Evolutionary conservation across 2,113 vertebrate species (phyloP).

Genomic region (Acrocephalus kingi): DNA sequence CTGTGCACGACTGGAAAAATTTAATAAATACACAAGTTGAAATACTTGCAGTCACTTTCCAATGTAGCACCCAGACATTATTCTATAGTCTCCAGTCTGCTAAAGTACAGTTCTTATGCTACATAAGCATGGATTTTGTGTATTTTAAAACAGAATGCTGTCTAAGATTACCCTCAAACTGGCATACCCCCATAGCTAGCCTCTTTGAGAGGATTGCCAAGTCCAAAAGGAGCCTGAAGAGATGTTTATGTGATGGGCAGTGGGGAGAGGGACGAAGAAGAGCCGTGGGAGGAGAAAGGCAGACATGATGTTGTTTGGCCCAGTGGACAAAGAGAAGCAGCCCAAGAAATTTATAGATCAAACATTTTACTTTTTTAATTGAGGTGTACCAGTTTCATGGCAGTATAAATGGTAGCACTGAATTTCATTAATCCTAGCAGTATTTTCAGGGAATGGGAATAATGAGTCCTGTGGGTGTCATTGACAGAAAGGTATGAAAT

Average conservation of each 20-base stretch:
- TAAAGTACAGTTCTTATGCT: not conserved
- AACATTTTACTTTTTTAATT: not conserved
- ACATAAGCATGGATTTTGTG: slow-evolving; percentile 19
- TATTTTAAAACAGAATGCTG: slow-evolving; percentile 25
- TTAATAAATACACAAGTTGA: not conserved
- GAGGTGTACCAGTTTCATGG: not conserved
- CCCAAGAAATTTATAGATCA: not conserved
- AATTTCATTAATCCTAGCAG: not conserved
- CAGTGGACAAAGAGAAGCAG: not conserved
- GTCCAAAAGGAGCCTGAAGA: not conserved
- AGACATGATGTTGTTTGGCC: not conserved
- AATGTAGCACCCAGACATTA: not conserved
- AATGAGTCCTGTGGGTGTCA: not conserved
- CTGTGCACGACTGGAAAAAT: not conserved
- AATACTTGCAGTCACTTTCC: not conserved
- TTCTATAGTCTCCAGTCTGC: not conserved
- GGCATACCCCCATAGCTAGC: not conserved
- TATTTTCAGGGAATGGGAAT: not conserved
- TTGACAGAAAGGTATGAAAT: not conserved
- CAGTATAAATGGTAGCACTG: not conserved
- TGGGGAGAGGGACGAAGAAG: not conserved
- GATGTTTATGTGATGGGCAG: not conserved
- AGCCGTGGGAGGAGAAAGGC: not conserved
- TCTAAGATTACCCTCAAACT: slow-evolving; percentile 7
- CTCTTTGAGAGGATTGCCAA: not conserved